Percentiles rank a stretch among this genome's conserved stretches.
Evolutionary conservation across 2,888 invertebrate genomes (phyloP).

Genomic region (Zygaena filipendulae): DNA sequence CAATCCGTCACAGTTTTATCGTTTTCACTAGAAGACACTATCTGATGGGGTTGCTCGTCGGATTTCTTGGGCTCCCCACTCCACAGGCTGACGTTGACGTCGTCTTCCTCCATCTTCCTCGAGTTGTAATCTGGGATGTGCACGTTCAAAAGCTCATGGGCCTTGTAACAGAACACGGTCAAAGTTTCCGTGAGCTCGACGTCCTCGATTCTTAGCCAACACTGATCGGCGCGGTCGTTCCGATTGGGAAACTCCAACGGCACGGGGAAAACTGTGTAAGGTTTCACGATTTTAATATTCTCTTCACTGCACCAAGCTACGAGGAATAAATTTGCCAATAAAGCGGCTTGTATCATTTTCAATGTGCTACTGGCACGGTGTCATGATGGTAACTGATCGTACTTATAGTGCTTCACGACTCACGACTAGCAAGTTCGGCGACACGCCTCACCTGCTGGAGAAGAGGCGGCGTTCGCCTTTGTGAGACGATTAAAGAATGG

Average conservation of each 20-base stretch:
- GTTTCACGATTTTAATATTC: constrained; percentile 22
- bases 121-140: constrained; percentile 41
- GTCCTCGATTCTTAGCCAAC: constrained; percentile 46
- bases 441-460: constrained; percentile 15
- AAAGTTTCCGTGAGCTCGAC: constrained; percentile 36
- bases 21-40: constrained; percentile 21
- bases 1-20: constrained; percentile 29
- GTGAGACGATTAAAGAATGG: constrained; percentile 42
- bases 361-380: constrained; percentile 34
- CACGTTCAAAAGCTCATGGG: constrained; percentile 32
- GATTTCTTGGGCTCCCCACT: constrained; percentile 26
- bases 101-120: constrained; percentile 37
- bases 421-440: constrained; percentile 24
- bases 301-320: constrained; percentile 21
- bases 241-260: constrained; percentile 41
- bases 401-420: no score
- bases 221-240: constrained; percentile 44
- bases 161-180: constrained; percentile 31
- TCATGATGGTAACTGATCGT: no score
- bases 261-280: constrained; percentile 30
- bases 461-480: constrained; percentile 38
- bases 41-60: constrained; percentile 17
- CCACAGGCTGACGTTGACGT: constrained; percentile 36
- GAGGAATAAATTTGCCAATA: constrained; percentile 22
- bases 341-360: constrained; percentile 40